Evolutionary conservation across 2,888 invertebrate species (phyloP), one percentile per base, ranked within the genome.

Genomic region (Protodeltote pygarga): DNA sequence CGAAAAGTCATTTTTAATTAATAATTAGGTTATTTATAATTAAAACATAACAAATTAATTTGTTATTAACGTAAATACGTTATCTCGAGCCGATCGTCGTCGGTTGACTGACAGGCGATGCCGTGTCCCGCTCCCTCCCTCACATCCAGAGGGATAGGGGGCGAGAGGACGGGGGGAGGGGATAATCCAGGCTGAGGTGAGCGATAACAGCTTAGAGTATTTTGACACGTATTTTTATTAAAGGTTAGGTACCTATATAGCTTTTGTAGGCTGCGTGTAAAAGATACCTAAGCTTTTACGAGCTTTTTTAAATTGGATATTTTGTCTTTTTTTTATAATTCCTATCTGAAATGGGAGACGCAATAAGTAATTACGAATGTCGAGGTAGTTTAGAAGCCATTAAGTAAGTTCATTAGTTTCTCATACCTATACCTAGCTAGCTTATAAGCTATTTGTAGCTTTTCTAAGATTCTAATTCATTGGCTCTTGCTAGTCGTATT

Each of bases 131-230:
- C 77, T 75, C 78, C 75, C 73, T 71, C 75, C 75, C 73, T 71
- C 75, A 54, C 73, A 55, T 80, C 84, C 82, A 75, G 85, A 83
- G 84, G 85, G 82, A 82, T 62, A 55, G 65, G 69, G 73, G 75
- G 72, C 38, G 74, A 68, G 76, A 75, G 71, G 77, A 74, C 45
- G 33, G 63, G 73, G 72, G 74, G 75, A 69, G 76, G 75, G 75
- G 70, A 67, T 77, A 72, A 71, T 72, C 75, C 72, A 37, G 63
- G 44, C 69, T 73, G 66, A 73, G 71, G 72, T 69, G 66, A 49
- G 67, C 71, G 74, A 72, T 73, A 72, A 68, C 67, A 59, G 33
- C 28, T 23, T 31, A 35, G 6, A 55, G 45, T 58, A 55, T 65
- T 69, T 39, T 66, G 61, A 65, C 57, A 51, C 27, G 51, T 23